Percentiles rank a stretch among this genome's conserved stretches.
Conservation (phyloP, 2,888 invertebrate species). For the Timandra comae region DNA sequence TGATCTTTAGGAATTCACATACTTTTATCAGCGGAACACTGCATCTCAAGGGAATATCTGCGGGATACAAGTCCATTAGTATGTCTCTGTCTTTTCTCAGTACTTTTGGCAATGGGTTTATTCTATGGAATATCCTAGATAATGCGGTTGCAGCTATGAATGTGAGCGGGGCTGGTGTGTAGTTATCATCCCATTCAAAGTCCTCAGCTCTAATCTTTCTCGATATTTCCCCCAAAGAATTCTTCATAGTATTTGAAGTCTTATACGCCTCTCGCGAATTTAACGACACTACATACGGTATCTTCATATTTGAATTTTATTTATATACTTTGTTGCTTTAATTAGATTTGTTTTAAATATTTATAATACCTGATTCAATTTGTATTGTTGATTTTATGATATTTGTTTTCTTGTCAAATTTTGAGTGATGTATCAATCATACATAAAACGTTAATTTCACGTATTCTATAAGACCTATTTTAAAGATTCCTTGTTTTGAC, state of each 20-base stretch:
- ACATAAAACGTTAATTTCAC: too few relatives aligned
- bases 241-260: slow-evolving; percentile 40
- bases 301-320: slow-evolving; percentile 44
- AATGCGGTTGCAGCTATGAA: slow-evolving; percentile 47
- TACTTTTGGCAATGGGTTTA: slow-evolving; percentile 73
- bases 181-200: slow-evolving; percentile 60
- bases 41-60: slow-evolving; percentile 74
- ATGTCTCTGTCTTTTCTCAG: slow-evolving; percentile 76
- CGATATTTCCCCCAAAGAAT: slow-evolving; percentile 37
- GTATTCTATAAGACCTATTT: too few relatives aligned
- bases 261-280: slow-evolving; percentile 49
- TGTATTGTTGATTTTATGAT: too few relatives aligned
- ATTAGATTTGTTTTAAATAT: too few relatives aligned
- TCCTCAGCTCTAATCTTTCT: slow-evolving; percentile 59
- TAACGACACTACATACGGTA: slow-evolving; percentile 56
- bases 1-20: too few relatives aligned
- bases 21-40: slow-evolving; percentile 74
- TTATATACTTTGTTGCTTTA: too few relatives aligned
- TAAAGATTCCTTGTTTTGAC: too few relatives aligned
- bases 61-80: slow-evolving; percentile 78
- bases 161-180: slow-evolving; percentile 61
- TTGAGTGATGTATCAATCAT: slow-evolving; percentile 7
- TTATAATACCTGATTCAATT: too few relatives aligned
- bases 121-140: slow-evolving; percentile 57
- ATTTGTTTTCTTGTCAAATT: slow-evolving; percentile 11